Percentiles rank a stretch among this genome's conserved stretches.
These are phyloP conservation scores for Hesperia comma DNA, from an alignment of 2,888 invertebrate genomes.

Conservation along the genomic window DNA sequence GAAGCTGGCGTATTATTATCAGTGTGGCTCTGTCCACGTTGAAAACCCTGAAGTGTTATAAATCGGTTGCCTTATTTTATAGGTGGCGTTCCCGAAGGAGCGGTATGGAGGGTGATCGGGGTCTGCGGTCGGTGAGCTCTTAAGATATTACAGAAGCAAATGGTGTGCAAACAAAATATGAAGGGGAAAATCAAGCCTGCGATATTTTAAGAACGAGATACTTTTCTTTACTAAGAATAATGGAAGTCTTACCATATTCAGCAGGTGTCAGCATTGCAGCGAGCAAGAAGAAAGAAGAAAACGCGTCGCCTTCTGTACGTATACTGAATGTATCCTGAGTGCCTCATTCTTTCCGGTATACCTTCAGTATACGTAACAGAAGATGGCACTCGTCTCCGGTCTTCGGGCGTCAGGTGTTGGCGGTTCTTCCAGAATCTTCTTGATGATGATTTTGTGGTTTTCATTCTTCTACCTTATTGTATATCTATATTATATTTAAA, in stretches of 20 bases:
- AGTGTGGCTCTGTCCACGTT: slow-evolving; percentile 73
- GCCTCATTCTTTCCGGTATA: slow-evolving; percentile 98
- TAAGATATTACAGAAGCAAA: slow-evolving; percentile 70
- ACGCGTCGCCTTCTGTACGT: slow-evolving; percentile 97
- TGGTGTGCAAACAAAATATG: slow-evolving; percentile 54
- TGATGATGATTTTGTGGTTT: neutral
- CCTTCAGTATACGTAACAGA: slow-evolving; percentile 99
- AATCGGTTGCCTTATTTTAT: slow-evolving; percentile 83
- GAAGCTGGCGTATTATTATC: slow-evolving; percentile 67
- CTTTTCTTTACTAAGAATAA: slow-evolving; percentile 40
- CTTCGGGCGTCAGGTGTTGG: slow-evolving; percentile 36
- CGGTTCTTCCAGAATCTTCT: slow-evolving; percentile 17
- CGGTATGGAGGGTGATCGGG: slow-evolving; percentile 54
- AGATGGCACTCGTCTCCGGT: slow-evolving; percentile 91
- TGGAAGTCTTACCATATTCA: slow-evolving; percentile 42
- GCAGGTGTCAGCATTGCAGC: slow-evolving; percentile 11
- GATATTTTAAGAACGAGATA: slow-evolving; percentile 48
- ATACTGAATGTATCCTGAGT: slow-evolving; percentile 99
- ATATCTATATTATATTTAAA: neutral
- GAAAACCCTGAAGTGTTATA: slow-evolving; percentile 76
- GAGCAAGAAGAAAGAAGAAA: slow-evolving; percentile 64
- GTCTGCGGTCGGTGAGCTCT: slow-evolving; percentile 67
- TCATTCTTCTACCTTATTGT: neutral
- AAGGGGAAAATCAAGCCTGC: slow-evolving; percentile 8
- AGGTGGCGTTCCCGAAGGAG: slow-evolving; percentile 74